Evolutionary conservation across 2,113 vertebrate species (phyloP).

Genomic region (Peromyscus californicus): DNA sequence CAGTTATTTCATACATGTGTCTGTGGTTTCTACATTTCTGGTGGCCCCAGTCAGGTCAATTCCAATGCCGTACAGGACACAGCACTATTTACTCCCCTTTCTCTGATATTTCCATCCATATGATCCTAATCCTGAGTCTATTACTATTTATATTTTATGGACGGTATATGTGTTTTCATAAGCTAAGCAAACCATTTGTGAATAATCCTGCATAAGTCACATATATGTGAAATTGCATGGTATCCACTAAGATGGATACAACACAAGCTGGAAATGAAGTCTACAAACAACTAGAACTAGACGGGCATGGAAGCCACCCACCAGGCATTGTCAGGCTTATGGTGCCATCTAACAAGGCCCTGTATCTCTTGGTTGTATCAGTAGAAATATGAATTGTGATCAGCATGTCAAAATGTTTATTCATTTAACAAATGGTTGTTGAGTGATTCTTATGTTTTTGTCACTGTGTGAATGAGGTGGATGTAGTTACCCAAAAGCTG

Average conservation of each 20-base stretch:
- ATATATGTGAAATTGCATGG: neutral
- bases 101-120: neutral
- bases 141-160: slow-evolving; percentile 25
- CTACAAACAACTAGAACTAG: neutral
- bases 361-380: neutral
- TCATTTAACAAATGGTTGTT: neutral
- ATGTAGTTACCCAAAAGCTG: neutral
- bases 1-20: neutral
- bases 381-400: neutral
- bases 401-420: neutral
- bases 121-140: neutral
- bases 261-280: neutral
- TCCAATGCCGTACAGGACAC: neutral
- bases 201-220: neutral
- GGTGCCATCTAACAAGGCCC: neutral
- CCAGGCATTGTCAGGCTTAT: neutral
- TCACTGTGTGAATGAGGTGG: neutral
- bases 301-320: neutral
- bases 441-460: neutral
- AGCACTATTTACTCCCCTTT: neutral
- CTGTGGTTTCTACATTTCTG: neutral
- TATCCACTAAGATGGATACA: neutral
- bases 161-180: neutral
- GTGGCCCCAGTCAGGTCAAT: neutral
- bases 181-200: neutral